phyloP scores from a whole-genome alignment of 1,140 invertebrate species.

The Agrilus planipennis region DNA sequence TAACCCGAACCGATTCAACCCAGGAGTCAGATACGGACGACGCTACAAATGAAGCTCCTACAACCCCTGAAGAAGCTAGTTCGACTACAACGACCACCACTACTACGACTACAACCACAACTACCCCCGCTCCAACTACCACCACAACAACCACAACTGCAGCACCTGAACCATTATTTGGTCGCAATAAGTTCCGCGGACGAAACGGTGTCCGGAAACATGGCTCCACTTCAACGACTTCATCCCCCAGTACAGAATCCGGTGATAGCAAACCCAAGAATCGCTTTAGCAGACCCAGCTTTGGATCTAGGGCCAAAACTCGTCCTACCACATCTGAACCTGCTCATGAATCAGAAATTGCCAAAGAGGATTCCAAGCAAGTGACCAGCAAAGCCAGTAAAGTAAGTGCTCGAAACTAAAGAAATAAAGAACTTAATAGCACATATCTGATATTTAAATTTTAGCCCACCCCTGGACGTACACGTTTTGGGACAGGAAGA shows the following conservation, averaged over 20 bases:
- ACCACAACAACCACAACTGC: conserved; percentile 39
- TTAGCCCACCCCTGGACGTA: conserved; percentile 10
- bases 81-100: conserved; percentile 44
- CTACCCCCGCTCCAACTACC: conserved; percentile 38
- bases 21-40: too few relatives aligned
- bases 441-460: neutral
- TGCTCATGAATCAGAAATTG: conserved; percentile 27
- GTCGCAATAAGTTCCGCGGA: conserved; percentile 32
- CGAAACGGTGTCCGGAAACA: conserved; percentile 19
- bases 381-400: conserved; percentile 25
- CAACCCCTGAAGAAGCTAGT: conserved; percentile 29
- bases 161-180: too few relatives aligned
- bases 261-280: conserved; percentile 18
- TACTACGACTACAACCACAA: conserved; percentile 43
- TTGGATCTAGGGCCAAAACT: conserved; percentile 17
- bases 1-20: too few relatives aligned
- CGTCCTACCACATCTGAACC: conserved; percentile 23
- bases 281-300: conserved; percentile 26
- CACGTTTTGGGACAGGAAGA: conserved; percentile 22
- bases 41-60: conserved; percentile 28
- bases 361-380: conserved; percentile 36
- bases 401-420: too few relatives aligned
- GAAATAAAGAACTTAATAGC: too few relatives aligned
- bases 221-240: conserved; percentile 6
- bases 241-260: conserved; percentile 15